Base-by-base conservation (phyloP, 2,888 invertebrate species). In the Acleris cristana region DNA sequence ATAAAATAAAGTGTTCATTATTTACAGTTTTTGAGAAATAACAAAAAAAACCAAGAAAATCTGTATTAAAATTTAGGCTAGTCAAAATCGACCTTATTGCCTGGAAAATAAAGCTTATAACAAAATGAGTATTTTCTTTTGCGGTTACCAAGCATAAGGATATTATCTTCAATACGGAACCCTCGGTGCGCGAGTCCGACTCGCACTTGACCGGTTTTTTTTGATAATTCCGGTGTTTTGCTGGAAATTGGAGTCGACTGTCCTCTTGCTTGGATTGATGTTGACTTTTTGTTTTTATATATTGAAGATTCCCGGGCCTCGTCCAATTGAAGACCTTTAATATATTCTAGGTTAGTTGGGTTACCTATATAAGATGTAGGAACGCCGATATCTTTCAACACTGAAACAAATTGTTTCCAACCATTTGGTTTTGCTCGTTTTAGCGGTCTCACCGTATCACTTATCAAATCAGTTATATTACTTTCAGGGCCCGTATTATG, bases 381-480 rank as follows among this genome's bases (percentile, higher is more conserved):
- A 63, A 73, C 71, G 60, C 68, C 56, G 7, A 76, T 67, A 19
- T 77, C 72, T 40, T 73, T 74, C 49, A 77, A 73, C 53, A 65
- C 65, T 18, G 26, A 65, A 26, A 71, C 67, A 71, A 78, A 78
- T 49, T 64, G n/a, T 65, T 72, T 59, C 76, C 77, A 78, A 4
- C 79, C 78, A 49, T 63, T 65, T 30, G 79, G 78, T 62, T 70
- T 70, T 45, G 63, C 66, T 45, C 40, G 73, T 71, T 78, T 77
- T 7, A 78, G 58, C 14, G 75, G 75, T 72, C 76, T 70, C 8
- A 79, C 23, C 21, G 61, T 59, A 66, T 77, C 75, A 68, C 73
- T 76, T 51, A 78, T 21, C 53, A 78, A 72, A 58, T 79, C 76
- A 14, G 75, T 44, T 69, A 78, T 77, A 72, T 78, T 76, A 58